Evolutionary conservation across 2,113 vertebrate species (phyloP), one percentile per base, ranked within the genome.

Genomic region (Lates calcarifer): DNA sequence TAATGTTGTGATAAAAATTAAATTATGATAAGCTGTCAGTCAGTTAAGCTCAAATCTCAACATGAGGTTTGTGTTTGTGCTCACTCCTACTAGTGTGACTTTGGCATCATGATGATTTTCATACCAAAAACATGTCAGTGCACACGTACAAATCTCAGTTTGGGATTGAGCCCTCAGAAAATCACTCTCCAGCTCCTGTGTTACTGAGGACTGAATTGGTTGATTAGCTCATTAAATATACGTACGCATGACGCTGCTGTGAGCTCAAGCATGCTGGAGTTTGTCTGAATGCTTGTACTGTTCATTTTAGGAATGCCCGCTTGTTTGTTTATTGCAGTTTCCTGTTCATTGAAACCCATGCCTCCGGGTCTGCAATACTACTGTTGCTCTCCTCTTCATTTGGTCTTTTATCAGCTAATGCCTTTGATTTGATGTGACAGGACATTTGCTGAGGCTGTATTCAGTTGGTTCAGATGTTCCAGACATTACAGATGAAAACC

Each of bases 181-280:
- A 43, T 76, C 55, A 33, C 39, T 31, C 68, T 33, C 47, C 4
- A 3, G 22, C 70, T 55, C 43, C 72, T 1, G 8, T 43, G 45
- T 45, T 26, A 55, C 55, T 15, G 56, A 64, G 18, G 74, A 22
- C 60, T 11, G 31, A 74, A 58, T 37, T 60, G 64, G 56, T 51
- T 28, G 24, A 68, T 74, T 24, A 77, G 64, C 58, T 79, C 13
- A 60, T 86, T 77, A 43, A 35, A 79, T 73, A 70, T 81, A 74
- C 20, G 89, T 81, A 74, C 20, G 89, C 92, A 89, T 88, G 90
- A 60, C 5, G 13, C 70, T 61, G 78, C 82, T 71, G 79, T 85
- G 84, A 88, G 74, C 80, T 74, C 68, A 53, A 81, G 94, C 92
- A 91, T 93, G 91, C 89, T 81, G 57, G 76, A 76, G 37, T 86